Base-by-base conservation (phyloP, 2,888 invertebrate genomes). In the Carpatolechia fugitivella region DNA sequence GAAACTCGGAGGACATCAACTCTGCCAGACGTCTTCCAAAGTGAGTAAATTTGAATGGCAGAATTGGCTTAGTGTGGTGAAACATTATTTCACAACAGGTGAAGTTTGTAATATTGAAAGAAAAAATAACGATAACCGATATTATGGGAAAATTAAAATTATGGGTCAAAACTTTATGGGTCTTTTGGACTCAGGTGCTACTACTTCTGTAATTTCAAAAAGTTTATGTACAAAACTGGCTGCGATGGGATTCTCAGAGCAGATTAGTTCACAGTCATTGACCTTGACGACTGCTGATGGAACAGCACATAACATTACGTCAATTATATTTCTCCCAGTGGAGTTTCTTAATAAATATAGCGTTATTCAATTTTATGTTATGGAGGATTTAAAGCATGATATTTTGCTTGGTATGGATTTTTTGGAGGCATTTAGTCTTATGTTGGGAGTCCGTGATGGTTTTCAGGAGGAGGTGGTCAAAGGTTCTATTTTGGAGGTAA, bases 41-140 rank as follows among this genome's bases (percentile, higher is more conserved):
- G 16, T 14, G 18, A 20, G 51, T 44, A 20, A 33, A 20, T 33
- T 47, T n/a, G 59, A 57, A 18, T 59, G 60, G 58, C 60, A 58
- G 56, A 48, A 55, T 3, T 60, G 60, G 60, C 29, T 58, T n/a
- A 4, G 35, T 3, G 20, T 38, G 11, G 44, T 60, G n/a, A 10
- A 8, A 7, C 6, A 30, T 18, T 54, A 24, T 48, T 38, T 54
- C 13, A 7, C n/a, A 5, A 30, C 20, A 6, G 33, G 54, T 7
- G 31, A 54, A 13, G 14, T 48, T 6, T 38, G 30, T 40, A 38
- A 47, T 18, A 4, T 47, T 1, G 11, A n/a, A 6, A 31, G 10
- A 5, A 54, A 18, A 20, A 5, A 30, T 11, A 31, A 18, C 7
- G 54, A 54, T 35, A 48, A 54, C 10, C 5, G 54, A 8, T 30